Base-by-base conservation (phyloP, 37 sponge, comb jelly and placozoan species). In the Dysidea cf. avara region DNA sequence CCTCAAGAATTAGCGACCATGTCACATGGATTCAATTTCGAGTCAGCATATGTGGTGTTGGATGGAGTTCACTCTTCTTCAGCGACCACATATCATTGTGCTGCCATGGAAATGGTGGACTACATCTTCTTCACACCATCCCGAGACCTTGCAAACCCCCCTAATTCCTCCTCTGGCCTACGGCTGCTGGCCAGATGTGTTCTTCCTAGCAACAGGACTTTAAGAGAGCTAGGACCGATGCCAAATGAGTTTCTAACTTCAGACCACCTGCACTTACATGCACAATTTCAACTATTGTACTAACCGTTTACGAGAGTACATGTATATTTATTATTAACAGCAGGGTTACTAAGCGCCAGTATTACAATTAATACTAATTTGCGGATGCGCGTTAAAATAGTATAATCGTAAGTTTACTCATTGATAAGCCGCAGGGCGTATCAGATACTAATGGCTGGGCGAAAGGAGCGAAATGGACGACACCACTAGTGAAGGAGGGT, bases 171-270 rank as follows among this genome's bases (percentile, higher is more conserved):
- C 25, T 36, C 21, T 22, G 69, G 85, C 20, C 71, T 93, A 16
- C 74, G 72, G 2, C 80, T 87, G 37, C 30, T 82, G 25, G 14
- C 36, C 3, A 72, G 89, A 14, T 43, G 71, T 22, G 82, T 68
- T 11, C 70, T 95, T 9, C 85, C 79, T 26, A 76, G 83, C 40
- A 75, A 53, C 13, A 39, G 62, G 9, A 79, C 71, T 16, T 58
- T 95, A 43, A 46, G 21, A 37, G 50, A 77, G 13, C n/a, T 87
- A 21, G 92, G 92, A 1, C 87, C 89, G 24, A 71, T 88, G 49
- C 96, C 96, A 28, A 93, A 95, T 48, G 32, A 52, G 16, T 50
- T 39, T 43, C 51, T 87, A 21, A 62, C 96, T 4, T 95, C 96
- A 18, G 96, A 95, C 69, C 96, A 95, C 51, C 56, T 90, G 17